These are phyloP conservation scores for Nicator chloris DNA, from an alignment of 2,113 vertebrate genomes.

Conservation along the genomic window DNA sequence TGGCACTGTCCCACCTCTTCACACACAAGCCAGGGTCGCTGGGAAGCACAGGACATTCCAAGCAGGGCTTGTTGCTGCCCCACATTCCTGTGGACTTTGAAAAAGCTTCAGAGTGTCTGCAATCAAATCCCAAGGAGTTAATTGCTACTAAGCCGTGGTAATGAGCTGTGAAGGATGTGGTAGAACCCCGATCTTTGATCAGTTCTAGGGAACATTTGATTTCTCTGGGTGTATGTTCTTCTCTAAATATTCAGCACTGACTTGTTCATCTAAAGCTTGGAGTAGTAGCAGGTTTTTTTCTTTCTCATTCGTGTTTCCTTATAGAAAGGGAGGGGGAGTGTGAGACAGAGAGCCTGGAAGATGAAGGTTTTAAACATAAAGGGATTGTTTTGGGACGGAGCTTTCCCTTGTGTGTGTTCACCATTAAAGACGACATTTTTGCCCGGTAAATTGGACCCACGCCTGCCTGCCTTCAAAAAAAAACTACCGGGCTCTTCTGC, in stretches of 20 bases:
- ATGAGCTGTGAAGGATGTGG: neutral
- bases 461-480: constrained; percentile 15
- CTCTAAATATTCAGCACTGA: neutral
- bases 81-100: neutral
- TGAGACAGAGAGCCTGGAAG: constrained; percentile 5
- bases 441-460: constrained; percentile 34
- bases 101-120: neutral
- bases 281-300: neutral
- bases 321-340: neutral
- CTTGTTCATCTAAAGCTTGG: neutral
- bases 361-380: constrained; percentile 30
- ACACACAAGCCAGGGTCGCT: neutral
- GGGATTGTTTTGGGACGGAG: constrained; percentile 47
- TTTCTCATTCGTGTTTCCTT: neutral
- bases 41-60: neutral
- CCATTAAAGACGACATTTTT: constrained; percentile 11
- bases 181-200: neutral
- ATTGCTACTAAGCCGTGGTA: neutral
- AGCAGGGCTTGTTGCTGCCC: neutral
- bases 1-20: neutral
- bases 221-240: neutral
- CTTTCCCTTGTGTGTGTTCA: constrained; percentile 18
- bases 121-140: neutral
- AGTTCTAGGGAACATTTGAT: neutral
- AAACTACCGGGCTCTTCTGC: neutral